Base-by-base conservation (phyloP, 1,140 invertebrate species). In the Drosophila nigrodunni region DNA sequence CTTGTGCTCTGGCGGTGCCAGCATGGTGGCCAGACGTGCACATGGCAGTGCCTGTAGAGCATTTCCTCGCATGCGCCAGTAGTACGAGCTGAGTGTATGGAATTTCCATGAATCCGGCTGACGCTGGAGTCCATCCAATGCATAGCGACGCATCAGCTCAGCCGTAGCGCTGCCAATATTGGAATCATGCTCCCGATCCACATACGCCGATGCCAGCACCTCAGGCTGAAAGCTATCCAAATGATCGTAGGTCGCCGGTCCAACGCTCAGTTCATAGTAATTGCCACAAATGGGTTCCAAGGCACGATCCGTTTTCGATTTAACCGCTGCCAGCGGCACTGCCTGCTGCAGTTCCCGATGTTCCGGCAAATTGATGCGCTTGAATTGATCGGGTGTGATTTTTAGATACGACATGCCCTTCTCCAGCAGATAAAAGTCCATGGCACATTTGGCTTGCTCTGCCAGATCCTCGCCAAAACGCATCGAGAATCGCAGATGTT, bases 61-160 rank as follows among this genome's bases (percentile, higher is more conserved):
- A 90, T 97, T 94, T 30, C 97, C 97, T 85, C 95, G 95, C 2
- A 96, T 95, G 57, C 97, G 94, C 97, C 97, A 98, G 93, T 96
- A 98, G 64, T 97, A 95, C 11, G 96, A 95, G 47, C 96, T 97
- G 82, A 98, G 93, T 90, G 97, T 97, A 83, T 97, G 96, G 86
- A 97, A 95, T 15, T 97, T 93, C 97, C 97, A 98, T 0, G 96
- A 97, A 1, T 95, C 95, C 47, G 93, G 94, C 92, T 98, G 97
- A 89, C 94, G 94, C 62, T 93, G 88, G 8, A 97, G 93, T 13
- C 95, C 94, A 66, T 94, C 93, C 25, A 95, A 47, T 0, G 88
- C 78, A 37, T 82, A 81, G 9, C 85, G 73, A 0, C 89, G 78
- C 4, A 85, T 88, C 11, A 89, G 49, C 34, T 94, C 60, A 96